Percentiles rank a stretch among this genome's conserved stretches.
phyloP scores from a whole-genome alignment of 2,113 vertebrate genomes.

The Tympanuchus pallidicinctus region DNA sequence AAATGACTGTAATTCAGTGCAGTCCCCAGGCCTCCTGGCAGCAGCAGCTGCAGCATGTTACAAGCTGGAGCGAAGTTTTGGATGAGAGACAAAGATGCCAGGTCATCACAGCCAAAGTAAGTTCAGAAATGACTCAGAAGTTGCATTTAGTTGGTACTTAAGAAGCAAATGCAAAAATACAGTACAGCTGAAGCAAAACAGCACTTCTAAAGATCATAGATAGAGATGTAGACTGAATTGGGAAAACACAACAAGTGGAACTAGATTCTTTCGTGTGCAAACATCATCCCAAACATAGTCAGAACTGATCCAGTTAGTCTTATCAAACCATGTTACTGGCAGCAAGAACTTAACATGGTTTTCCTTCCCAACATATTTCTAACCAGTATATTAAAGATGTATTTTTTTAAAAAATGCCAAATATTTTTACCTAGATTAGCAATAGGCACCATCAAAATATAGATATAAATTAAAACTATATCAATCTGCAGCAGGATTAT shows the following conservation, averaged over 20 bases:
- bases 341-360: not conserved
- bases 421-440: not conserved
- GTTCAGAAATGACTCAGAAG: not conserved
- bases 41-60: not conserved
- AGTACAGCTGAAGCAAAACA: not conserved
- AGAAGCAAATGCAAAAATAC: not conserved
- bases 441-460: not conserved
- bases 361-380: not conserved
- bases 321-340: not conserved
- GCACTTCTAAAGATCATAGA: not conserved
- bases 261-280: not conserved
- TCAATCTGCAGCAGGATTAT: not conserved
- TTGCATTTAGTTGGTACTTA: not conserved
- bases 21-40: not conserved
- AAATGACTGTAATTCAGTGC: not conserved
- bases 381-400: not conserved
- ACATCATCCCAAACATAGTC: not conserved
- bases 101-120: not conserved
- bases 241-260: not conserved
- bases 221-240: not conserved
- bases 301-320: not conserved
- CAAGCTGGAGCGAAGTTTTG: not conserved
- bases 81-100: not conserved
- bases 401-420: not conserved
- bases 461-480: not conserved